A percentile compares a stretch with the other conserved stretches of the same genome.
phyloP scores from a whole-genome alignment of 2,113 vertebrate genomes.

The Acanthochromis polyacanthus region DNA sequence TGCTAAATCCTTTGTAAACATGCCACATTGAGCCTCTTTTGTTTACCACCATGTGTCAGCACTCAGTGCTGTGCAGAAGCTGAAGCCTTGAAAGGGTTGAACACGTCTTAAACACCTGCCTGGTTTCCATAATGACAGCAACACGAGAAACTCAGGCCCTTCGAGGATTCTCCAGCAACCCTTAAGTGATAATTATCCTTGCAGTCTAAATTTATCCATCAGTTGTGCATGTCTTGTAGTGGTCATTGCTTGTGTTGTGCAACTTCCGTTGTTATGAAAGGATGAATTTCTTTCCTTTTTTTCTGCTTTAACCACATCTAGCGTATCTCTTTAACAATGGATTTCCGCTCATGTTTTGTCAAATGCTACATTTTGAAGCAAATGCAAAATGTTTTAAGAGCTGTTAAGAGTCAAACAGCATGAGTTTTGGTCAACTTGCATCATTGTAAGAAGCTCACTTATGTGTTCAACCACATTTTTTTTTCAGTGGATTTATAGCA shows the following conservation, averaged over 20 bases:
- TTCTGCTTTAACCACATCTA: too few species aligned
- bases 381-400: too few species aligned
- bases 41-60: constrained; percentile 17
- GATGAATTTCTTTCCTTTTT: too few species aligned
- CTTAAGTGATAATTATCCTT: neutral
- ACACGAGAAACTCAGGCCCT: neutral
- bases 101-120: constrained; percentile 40
- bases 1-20: constrained; percentile 10
- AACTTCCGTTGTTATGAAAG: neutral
- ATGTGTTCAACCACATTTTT: neutral
- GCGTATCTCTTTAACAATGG: too few species aligned
- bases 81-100: constrained; percentile 22
- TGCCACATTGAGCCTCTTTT: neutral
- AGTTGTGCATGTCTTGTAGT: neutral
- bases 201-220: neutral
- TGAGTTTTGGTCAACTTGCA: too few species aligned
- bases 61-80: neutral
- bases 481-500: neutral
- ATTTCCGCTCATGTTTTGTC: too few species aligned
- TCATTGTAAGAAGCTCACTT: too few species aligned
- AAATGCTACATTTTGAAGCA: too few species aligned
- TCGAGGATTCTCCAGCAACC: neutral
- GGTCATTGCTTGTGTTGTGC: neutral
- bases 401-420: too few species aligned
- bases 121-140: constrained; percentile 1